Percentiles rank a stretch among this genome's conserved stretches.
These are phyloP conservation scores for Matsumurasca onukii DNA, from an alignment of 1,140 invertebrate genomes.

Conservation along the genomic window DNA sequence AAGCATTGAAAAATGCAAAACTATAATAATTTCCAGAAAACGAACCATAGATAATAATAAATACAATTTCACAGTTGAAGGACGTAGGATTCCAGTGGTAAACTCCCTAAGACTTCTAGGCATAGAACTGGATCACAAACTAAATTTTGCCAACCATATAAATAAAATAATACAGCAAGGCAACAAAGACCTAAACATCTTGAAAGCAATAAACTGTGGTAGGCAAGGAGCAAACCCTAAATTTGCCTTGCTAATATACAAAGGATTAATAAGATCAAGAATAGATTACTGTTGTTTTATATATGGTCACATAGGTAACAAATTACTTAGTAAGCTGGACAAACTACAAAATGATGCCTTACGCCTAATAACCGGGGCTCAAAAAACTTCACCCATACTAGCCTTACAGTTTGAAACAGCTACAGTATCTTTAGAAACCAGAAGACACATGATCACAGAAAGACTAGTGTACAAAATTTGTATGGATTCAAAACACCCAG, in stretches of 20 bases:
- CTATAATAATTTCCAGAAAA: too few relatives aligned
- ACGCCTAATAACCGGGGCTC: neutral
- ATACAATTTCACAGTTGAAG: neutral
- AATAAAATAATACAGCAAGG: neutral
- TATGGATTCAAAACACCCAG: neutral
- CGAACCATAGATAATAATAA: too few relatives aligned
- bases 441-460: neutral
- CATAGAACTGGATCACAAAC: neutral
- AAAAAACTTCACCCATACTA: neutral
- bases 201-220: neutral
- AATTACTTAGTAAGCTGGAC: neutral
- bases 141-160: neutral
- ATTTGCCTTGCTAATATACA: neutral
- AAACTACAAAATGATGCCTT: neutral
- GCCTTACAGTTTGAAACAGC: neutral
- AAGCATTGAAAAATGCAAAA: neutral
- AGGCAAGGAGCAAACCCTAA: neutral
- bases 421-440: neutral
- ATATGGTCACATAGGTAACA: neutral
- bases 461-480: neutral
- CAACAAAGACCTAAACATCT: neutral
- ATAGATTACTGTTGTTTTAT: neutral
- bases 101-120: neutral
- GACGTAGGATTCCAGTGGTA: neutral
- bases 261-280: neutral